These are phyloP conservation scores for Falco naumanni DNA, from an alignment of 2,797 vertebrate genomes.

Conservation along the genomic window DNA sequence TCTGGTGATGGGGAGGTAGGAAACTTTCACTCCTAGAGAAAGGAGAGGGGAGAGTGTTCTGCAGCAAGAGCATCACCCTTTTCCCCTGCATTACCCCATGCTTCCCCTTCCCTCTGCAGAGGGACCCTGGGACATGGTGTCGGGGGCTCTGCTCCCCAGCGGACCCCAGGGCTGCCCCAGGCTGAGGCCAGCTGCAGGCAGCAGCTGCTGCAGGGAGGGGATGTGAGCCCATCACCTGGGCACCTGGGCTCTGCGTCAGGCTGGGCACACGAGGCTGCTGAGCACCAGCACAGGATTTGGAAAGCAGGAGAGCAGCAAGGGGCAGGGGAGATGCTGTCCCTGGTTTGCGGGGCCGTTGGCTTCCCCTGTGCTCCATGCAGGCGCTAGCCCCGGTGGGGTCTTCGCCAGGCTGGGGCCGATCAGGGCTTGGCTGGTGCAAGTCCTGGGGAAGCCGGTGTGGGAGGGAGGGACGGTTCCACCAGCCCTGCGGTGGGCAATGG, in stretches of 20 bases:
- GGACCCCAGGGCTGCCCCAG: not conserved
- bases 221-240: accelerated
- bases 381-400: accelerated
- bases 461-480: not conserved
- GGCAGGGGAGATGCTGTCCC: not conserved
- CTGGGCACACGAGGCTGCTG: accelerated
- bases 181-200: not conserved
- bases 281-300: not conserved
- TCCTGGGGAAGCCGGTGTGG: not conserved
- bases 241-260: not conserved
- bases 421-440: not conserved
- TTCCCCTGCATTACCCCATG: accelerated
- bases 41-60: not conserved
- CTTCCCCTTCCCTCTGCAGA: not conserved
- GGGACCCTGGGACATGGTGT: accelerated
- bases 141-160: not conserved
- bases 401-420: not conserved
- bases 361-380: not conserved
- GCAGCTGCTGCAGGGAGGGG: not conserved
- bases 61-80: not conserved
- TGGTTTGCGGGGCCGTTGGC: accelerated
- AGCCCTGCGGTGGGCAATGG: accelerated
- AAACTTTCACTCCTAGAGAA: not conserved
- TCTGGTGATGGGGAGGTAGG: slow-evolving; percentile 51
- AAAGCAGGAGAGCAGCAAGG: not conserved